phyloP scores from a whole-genome alignment of 2,113 vertebrate species.

The Bubo bubo region DNA sequence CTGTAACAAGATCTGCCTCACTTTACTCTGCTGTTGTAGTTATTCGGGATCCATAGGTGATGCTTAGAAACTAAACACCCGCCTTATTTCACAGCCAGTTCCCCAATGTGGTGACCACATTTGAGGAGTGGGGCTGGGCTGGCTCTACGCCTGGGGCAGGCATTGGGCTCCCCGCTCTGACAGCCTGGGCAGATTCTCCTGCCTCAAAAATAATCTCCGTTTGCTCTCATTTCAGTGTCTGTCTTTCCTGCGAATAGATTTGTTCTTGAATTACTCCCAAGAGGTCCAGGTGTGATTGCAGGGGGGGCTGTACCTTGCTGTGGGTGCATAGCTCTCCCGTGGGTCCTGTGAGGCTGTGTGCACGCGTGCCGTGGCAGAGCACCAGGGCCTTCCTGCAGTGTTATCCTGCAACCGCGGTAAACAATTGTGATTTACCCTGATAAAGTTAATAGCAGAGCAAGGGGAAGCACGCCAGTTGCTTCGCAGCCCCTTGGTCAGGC shows the following conservation, averaged over 20 bases:
- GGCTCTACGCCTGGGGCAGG: not conserved
- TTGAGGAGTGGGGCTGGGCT: not conserved
- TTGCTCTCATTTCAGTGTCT: not conserved
- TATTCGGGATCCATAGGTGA: not conserved
- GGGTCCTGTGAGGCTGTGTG: not conserved
- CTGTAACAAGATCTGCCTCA: accelerated
- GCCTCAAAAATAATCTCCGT: not conserved
- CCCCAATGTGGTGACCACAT: accelerated
- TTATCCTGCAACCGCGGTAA: not conserved
- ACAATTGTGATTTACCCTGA: not conserved
- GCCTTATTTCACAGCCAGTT: not conserved
- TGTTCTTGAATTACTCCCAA: not conserved
- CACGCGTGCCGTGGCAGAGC: not conserved
- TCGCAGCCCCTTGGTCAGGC: not conserved
- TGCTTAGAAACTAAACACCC: not conserved
- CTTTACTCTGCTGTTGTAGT: not conserved
- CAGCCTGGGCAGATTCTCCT: not conserved
- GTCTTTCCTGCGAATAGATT: not conserved
- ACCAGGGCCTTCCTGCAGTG: accelerated
- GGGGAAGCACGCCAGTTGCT: not conserved
- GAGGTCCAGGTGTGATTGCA: not conserved
- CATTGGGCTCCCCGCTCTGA: not conserved
- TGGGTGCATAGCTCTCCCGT: not conserved
- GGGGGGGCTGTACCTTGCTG: accelerated
- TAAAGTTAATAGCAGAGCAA: not conserved